Evolutionary conservation across 2,113 vertebrate species (phyloP), one percentile per base, ranked within the genome.

Genomic region (Oncorhynchus keta): DNA sequence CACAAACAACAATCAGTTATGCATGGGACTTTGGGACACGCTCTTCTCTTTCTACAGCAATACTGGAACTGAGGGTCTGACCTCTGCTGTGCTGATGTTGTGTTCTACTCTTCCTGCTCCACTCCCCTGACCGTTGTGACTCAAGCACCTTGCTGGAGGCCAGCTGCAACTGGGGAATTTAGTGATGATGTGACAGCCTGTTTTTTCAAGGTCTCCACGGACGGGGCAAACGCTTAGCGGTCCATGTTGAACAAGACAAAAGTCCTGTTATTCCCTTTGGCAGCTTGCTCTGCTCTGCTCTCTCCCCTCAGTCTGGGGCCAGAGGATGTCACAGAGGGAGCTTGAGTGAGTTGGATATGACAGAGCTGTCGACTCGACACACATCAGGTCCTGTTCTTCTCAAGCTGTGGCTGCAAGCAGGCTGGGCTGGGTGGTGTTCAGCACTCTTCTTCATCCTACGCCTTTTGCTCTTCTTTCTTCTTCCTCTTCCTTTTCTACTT

Each of bases 231-330:
- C 79, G 26, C 78, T 87, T 78, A 79, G 81, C 78, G 83, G 73
- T 74, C 80, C 87, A 80, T 86, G 87, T 85, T 83, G 51, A 68
- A 78, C 77, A 84, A 74, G 73, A 77, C 73, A 72, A 83, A 83
- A 83, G 78, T 79, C 62, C 77, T 78, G 69, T 77, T 72, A 76
- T 72, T 77, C 74, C 71, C 76, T 77, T 55, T 74, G 83, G 74
- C 81, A 57, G 79, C 39, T 74, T 83, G 77, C 85, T 76, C 61
- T 73, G 65, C 72, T 66, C 39, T 67, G 65, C 72, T 68, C 48
- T 72, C 75, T 30, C 48, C 65, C 59, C 51, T 39, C 14, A 8
- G 45, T 59, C 49, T 70, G 62, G 22, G 48, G 57, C 64, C 68
- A 68, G 68, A 62, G 76, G 78, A 73, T 79, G 82, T 86, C 75